Conservation (phyloP, 2,797 vertebrate species). For the Esox lucius region DNA sequence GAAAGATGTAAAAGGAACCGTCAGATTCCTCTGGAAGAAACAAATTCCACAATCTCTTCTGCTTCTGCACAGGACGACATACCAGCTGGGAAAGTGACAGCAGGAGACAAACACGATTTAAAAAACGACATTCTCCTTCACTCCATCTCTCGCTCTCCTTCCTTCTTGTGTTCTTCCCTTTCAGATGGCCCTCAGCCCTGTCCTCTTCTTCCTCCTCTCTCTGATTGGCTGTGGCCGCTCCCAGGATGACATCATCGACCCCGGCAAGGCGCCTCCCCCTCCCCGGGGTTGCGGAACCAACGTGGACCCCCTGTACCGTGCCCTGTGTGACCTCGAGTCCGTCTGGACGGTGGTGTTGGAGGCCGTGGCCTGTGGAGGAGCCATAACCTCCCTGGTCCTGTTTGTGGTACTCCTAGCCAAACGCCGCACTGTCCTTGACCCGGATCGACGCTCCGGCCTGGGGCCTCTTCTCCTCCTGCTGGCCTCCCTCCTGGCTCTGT, state of each 20-base stretch:
- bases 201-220: slow-evolving; percentile 81
- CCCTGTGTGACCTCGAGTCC: slow-evolving; percentile 94
- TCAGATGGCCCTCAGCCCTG: slow-evolving; percentile 68
- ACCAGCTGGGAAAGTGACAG: background rate
- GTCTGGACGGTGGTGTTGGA: slow-evolving; percentile 96
- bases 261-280: slow-evolving; percentile 63
- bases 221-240: slow-evolving; percentile 79
- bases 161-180: slow-evolving; percentile 35
- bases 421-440: slow-evolving; percentile 85
- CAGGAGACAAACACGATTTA: background rate
- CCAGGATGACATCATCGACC: slow-evolving; percentile 59
- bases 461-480: slow-evolving; percentile 91
- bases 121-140: slow-evolving; percentile 14
- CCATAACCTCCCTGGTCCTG: slow-evolving; percentile 84
- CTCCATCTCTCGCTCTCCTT: slow-evolving; percentile 60
- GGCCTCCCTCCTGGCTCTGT: slow-evolving; percentile 86
- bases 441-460: slow-evolving; percentile 84
- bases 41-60: background rate
- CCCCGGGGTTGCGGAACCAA: slow-evolving; percentile 87
- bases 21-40: background rate
- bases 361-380: slow-evolving; percentile 86
- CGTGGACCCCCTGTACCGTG: slow-evolving; percentile 84
- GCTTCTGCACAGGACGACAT: background rate
- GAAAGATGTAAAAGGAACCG: background rate
- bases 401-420: slow-evolving; percentile 83